phyloP scores from a whole-genome alignment of 2,797 vertebrate genomes.

The Harpagifer antarcticus region DNA sequence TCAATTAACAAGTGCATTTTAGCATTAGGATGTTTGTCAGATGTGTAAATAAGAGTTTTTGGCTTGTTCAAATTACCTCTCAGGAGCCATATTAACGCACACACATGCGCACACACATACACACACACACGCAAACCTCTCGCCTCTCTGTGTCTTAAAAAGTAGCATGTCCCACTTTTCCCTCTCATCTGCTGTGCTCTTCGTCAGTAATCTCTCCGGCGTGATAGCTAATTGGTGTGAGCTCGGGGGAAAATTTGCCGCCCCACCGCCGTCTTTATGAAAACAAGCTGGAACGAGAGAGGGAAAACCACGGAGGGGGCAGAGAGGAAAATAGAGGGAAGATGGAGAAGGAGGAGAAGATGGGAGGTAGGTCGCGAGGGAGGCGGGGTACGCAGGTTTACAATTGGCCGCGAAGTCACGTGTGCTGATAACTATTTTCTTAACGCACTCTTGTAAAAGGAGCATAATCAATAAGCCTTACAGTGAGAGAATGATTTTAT shows the following conservation, averaged over 20 bases:
- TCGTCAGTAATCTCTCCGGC: conserved; percentile 69
- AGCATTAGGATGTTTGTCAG: conserved; percentile 39
- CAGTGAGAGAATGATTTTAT: conserved; percentile 43
- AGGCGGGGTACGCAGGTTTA: conserved; percentile 12
- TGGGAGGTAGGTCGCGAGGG: conserved; percentile 64
- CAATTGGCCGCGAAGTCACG: conserved; percentile 36
- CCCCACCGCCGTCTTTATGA: conserved; percentile 22
- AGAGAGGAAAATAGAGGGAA: conserved; percentile 67
- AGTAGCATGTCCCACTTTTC: conserved; percentile 77
- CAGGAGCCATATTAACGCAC: conserved; percentile 27
- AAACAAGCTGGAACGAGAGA: conserved; percentile 68
- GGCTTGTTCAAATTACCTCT: conserved; percentile 35
- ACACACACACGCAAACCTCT: conserved; percentile 50
- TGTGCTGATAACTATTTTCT: conserved; percentile 57
- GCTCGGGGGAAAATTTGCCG: conserved; percentile 63
- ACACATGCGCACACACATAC: conserved; percentile 7
- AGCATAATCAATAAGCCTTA: conserved; percentile 48
- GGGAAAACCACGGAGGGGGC: conserved; percentile 42
- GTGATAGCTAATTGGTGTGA: conserved; percentile 74
- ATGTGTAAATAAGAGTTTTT: conserved; percentile 40
- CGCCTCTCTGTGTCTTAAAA: conserved; percentile 65
- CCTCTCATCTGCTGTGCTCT: conserved; percentile 59
- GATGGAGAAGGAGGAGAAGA: conserved; percentile 68
- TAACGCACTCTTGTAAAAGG: conserved; percentile 46
- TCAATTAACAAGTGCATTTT: conserved; percentile 25